Conservation (phyloP, 2,113 vertebrate species). For the Danionella cerebrum region DNA sequence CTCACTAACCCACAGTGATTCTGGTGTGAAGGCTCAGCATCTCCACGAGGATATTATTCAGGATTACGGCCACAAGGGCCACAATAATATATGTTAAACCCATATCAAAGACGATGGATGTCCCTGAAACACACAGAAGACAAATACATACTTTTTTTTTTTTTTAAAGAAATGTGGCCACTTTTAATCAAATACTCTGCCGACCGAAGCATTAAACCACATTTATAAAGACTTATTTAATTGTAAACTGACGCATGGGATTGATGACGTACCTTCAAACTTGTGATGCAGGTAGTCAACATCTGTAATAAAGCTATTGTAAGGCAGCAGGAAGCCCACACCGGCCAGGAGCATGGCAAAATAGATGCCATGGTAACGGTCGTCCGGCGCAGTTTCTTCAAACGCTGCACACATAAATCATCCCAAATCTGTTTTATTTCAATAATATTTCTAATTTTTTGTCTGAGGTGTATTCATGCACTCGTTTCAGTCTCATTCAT, state of each 20-base stretch:
- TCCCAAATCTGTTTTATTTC: too few relatives aligned
- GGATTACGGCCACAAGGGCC: conserved; percentile 83
- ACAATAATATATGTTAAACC: conserved; percentile 95
- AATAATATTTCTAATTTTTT: too few relatives aligned
- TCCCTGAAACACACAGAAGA: conserved; percentile 63
- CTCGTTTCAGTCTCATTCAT: too few relatives aligned
- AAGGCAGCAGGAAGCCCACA: conserved; percentile 93
- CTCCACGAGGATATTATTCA: conserved; percentile 92
- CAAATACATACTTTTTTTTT: not conserved
- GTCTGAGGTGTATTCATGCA: too few relatives aligned
- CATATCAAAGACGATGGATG: conserved; percentile 96
- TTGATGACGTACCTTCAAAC: conserved; percentile 74
- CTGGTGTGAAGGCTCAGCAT: conserved; percentile 86
- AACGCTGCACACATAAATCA: conserved; percentile 46
- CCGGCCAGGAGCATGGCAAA: conserved; percentile 96
- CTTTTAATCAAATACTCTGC: too few relatives aligned
- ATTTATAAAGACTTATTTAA: not conserved
- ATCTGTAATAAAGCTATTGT: conserved; percentile 97
- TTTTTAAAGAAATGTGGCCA: too few relatives aligned
- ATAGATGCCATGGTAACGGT: conserved; percentile 93
- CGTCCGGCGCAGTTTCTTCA: conserved; percentile 79
- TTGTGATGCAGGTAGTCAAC: conserved; percentile 96
- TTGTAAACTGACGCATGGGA: not conserved
- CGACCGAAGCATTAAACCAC: too few relatives aligned
- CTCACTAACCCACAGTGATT: conserved; percentile 80